Percentiles rank a stretch among this genome's conserved stretches.
Evolutionary conservation across 2,888 invertebrate genomes (phyloP).

Genomic region (Eupithecia inturbata): DNA sequence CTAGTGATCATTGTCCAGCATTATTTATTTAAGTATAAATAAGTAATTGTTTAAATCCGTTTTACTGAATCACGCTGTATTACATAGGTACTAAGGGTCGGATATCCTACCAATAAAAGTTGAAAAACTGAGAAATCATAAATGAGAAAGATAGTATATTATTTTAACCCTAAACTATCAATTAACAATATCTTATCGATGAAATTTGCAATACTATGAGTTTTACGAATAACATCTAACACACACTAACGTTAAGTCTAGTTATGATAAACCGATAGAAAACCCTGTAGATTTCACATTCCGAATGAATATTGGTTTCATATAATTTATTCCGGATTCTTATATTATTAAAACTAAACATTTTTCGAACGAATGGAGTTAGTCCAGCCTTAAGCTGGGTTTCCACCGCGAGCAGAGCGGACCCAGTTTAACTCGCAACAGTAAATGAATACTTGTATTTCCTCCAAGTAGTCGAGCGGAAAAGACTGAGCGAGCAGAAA

Average conservation of each 20-base stretch:
- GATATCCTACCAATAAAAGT: not conserved
- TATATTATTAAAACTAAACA: not conserved
- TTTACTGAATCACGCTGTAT: not conserved
- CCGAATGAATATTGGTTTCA: conserved; percentile 25
- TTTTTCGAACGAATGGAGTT: not conserved
- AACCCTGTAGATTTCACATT: conserved; percentile 29
- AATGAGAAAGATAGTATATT: conserved; percentile 6
- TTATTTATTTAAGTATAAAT: too few species aligned
- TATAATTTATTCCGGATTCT: not conserved
- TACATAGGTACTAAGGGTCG: not conserved
- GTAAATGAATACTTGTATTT: too few species aligned
- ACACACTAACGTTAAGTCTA: conserved; percentile 3
- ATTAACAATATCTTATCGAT: conserved; percentile 7
- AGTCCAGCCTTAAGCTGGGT: not conserved
- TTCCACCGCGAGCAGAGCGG: too few species aligned
- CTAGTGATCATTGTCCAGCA: too few species aligned
- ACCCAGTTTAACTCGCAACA: too few species aligned
- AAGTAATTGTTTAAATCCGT: too few species aligned
- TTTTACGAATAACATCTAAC: conserved; percentile 13
- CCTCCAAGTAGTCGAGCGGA: too few species aligned
- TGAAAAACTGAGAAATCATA: not conserved
- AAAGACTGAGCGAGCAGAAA: too few species aligned
- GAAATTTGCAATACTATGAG: conserved; percentile 20
- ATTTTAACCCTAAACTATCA: conserved; percentile 15
- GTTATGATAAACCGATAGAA: not conserved